phyloP scores from a whole-genome alignment of 2,113 vertebrate genomes.

The Misgurnus anguillicaudatus region DNA sequence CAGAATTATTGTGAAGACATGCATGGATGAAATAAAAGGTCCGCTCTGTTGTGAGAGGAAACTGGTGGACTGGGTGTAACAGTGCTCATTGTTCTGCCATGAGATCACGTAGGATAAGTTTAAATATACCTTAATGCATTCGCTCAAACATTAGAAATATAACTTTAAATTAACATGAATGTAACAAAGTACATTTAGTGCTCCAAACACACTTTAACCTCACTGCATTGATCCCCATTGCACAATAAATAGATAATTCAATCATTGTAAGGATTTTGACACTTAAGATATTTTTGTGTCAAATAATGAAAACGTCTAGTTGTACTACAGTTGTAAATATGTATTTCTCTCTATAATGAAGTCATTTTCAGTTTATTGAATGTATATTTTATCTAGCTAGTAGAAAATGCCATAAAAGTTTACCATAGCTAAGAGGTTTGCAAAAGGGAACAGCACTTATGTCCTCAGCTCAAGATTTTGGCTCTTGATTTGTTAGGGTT shows the following conservation, averaged over 20 bases:
- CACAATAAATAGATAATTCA: conserved; percentile 8
- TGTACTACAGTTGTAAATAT: no score
- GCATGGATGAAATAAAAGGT: conserved; percentile 20
- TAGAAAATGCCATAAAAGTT: no score
- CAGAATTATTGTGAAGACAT: background rate
- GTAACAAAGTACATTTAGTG: background rate
- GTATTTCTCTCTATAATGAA: no score
- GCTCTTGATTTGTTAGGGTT: background rate
- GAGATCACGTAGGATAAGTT: conserved; percentile 32
- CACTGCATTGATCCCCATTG: conserved; percentile 1
- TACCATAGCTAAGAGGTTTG: background rate
- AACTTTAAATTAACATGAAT: conserved; percentile 8
- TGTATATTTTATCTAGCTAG: no score
- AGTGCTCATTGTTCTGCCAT: conserved; percentile 25
- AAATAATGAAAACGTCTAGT: no score
- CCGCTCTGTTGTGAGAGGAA: conserved; percentile 37
- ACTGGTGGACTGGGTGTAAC: conserved; percentile 25
- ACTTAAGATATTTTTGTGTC: no score
- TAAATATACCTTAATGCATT: conserved; percentile 18
- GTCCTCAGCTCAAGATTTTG: background rate
- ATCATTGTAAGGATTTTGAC: background rate
- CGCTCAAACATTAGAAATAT: background rate
- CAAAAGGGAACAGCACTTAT: background rate
- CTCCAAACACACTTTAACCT: background rate
- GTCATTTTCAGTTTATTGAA: no score